phyloP scores from a whole-genome alignment of 2,888 invertebrate genomes.

The Epistrophe grossulariae region DNA sequence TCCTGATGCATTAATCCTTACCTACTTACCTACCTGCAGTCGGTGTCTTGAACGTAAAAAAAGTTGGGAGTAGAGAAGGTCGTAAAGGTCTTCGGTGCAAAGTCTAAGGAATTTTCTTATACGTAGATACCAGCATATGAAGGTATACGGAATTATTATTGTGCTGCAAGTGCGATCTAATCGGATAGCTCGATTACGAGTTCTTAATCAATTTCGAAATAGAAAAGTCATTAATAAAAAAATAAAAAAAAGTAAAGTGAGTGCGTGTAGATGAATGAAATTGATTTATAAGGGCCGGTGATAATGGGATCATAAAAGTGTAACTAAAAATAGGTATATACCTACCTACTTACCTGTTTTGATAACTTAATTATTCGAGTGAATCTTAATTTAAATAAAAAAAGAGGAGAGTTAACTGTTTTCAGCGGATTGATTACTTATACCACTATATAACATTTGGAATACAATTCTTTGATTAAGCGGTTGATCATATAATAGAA shows the following conservation, averaged over 20 bases:
- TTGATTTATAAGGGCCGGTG: constrained; percentile 22
- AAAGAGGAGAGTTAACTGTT: background rate
- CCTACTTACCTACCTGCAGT: constrained; percentile 36
- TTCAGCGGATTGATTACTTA: constrained; percentile 14
- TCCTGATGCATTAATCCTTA: constrained; percentile 3
- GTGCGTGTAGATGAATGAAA: constrained; percentile 10
- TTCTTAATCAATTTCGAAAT: constrained; percentile 38
- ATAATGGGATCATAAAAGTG: constrained; percentile 61
- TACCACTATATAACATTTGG: constrained; percentile 20
- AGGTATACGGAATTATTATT: background rate
- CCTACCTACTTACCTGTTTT: background rate
- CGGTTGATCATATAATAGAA: constrained; percentile 24
- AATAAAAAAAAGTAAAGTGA: constrained; percentile 16
- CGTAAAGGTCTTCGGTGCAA: constrained; percentile 42
- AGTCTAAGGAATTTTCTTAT: constrained; percentile 26
- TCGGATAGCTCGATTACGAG: background rate
- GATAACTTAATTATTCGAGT: constrained; percentile 16
- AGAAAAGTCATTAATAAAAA: constrained; percentile 43
- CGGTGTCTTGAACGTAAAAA: constrained; percentile 48
- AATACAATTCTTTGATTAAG: constrained; percentile 29
- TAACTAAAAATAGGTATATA: constrained; percentile 6
- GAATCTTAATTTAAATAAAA: constrained; percentile 4
- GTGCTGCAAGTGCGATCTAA: constrained; percentile 36
- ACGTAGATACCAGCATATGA: no score
- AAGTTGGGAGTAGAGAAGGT: constrained; percentile 2